Conservation (phyloP, 2,888 invertebrate genomes). For the Scaptomyza flava region DNA sequence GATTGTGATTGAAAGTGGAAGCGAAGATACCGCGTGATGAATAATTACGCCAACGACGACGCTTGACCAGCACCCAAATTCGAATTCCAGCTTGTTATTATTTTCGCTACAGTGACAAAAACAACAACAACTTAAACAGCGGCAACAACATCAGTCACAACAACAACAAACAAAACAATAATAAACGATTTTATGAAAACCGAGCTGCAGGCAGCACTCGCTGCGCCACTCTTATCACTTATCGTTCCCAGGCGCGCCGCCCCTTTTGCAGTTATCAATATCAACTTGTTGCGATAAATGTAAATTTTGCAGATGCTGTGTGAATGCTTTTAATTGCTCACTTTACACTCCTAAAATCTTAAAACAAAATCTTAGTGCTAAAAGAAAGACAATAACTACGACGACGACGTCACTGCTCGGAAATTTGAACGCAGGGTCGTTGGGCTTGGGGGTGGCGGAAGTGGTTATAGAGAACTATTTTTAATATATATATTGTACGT, state of each 20-base stretch:
- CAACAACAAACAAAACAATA: constrained; percentile 7
- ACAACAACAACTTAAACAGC: constrained; percentile 12
- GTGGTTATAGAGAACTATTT: constrained; percentile 61
- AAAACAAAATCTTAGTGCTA: constrained; percentile 18
- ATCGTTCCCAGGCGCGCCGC: constrained; percentile 32
- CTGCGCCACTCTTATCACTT: constrained; percentile 52
- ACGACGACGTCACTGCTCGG: constrained; percentile 40
- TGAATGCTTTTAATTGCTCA: constrained; percentile 4
- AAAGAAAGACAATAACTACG: not conserved
- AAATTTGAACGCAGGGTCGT: constrained; percentile 31
- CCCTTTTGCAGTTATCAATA: constrained; percentile 42
- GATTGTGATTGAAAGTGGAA: constrained; percentile 55
- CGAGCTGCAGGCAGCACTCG: constrained; percentile 29
- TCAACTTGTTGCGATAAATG: constrained; percentile 55
- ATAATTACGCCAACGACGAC: constrained; percentile 24
- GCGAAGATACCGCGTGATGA: constrained; percentile 33
- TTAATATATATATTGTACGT: constrained; percentile 29
- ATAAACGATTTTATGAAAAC: constrained; percentile 36
- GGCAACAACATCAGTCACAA: constrained; percentile 12
- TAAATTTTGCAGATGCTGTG: constrained; percentile 31
- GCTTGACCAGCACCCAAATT: constrained; percentile 30
- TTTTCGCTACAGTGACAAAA: constrained; percentile 43
- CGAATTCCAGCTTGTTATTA: constrained; percentile 39
- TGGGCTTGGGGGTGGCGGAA: constrained; percentile 59
- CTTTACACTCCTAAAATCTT: not conserved